Evolutionary conservation across 2,113 vertebrate genomes (phyloP).

Genomic region (Serinus canaria): DNA sequence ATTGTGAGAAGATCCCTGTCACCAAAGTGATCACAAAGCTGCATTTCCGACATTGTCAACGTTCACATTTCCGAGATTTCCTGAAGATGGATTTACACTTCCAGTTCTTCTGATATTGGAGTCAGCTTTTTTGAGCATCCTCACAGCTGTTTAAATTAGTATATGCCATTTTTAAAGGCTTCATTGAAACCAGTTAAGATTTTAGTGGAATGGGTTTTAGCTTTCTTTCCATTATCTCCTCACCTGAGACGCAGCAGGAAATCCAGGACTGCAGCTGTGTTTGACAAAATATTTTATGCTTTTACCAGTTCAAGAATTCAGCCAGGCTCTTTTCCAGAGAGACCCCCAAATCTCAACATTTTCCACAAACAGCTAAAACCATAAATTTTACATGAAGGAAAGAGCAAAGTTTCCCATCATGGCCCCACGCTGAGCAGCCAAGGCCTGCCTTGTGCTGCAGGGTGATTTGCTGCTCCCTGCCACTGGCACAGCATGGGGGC

Average conservation of each 20-base stretch:
- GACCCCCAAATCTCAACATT: not conserved
- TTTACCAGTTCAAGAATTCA: not conserved
- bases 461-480: not conserved
- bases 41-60: not conserved
- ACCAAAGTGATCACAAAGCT: not conserved
- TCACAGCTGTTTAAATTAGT: not conserved
- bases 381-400: not conserved
- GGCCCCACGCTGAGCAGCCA: not conserved
- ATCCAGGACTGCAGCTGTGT: not conserved
- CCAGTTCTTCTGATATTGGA: not conserved
- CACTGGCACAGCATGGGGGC: not conserved
- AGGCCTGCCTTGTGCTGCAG: too few species aligned
- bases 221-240: not conserved
- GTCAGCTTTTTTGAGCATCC: not conserved
- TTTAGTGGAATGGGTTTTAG: not conserved
- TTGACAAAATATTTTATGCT: not conserved
- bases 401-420: not conserved
- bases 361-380: not conserved
- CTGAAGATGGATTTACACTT: not conserved
- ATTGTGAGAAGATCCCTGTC: not conserved
- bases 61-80: not conserved
- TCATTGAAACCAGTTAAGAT: not conserved
- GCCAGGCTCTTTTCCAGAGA: not conserved
- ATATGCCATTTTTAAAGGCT: not conserved
- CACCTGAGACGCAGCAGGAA: not conserved